A percentile compares a stretch with the other conserved stretches of the same genome.
phyloP scores from a whole-genome alignment of 2,797 vertebrate genomes.

The Micromesistius poutassou region DNA sequence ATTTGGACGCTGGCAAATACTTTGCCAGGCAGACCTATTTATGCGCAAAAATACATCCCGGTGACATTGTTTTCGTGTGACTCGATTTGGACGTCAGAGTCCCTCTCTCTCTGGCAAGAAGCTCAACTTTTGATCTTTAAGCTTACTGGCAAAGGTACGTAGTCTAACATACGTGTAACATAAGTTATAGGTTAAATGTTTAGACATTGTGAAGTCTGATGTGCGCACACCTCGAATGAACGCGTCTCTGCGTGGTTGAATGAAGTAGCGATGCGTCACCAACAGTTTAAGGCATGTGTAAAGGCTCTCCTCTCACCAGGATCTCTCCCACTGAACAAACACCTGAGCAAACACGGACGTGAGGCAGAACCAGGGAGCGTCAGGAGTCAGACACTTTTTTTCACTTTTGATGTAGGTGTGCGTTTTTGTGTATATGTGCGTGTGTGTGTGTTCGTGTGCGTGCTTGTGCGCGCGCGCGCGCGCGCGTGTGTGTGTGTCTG shows the following conservation, averaged over 20 bases:
- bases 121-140: not conserved
- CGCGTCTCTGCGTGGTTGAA: not conserved
- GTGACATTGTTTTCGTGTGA: not conserved
- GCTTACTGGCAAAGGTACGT: not conserved
- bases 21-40: not conserved
- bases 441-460: constrained; percentile 2
- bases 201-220: not conserved
- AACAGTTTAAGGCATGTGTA: not conserved
- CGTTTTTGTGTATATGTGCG: constrained; percentile 6
- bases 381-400: not conserved
- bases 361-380: not conserved
- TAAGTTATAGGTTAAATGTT: not conserved
- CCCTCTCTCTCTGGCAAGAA: not conserved
- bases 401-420: not conserved
- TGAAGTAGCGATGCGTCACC: not conserved
- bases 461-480: constrained; percentile 1
- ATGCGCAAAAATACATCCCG: not conserved
- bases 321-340: not conserved
- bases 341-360: not conserved
- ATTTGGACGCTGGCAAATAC: not conserved
- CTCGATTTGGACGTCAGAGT: not conserved
- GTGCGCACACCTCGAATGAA: not conserved
- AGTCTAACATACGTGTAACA: not conserved
- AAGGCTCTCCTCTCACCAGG: not conserved
- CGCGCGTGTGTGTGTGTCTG: constrained; percentile 3